Conservation (phyloP, 2,113 vertebrate species). For the Mystacornis crossleyi region DNA sequence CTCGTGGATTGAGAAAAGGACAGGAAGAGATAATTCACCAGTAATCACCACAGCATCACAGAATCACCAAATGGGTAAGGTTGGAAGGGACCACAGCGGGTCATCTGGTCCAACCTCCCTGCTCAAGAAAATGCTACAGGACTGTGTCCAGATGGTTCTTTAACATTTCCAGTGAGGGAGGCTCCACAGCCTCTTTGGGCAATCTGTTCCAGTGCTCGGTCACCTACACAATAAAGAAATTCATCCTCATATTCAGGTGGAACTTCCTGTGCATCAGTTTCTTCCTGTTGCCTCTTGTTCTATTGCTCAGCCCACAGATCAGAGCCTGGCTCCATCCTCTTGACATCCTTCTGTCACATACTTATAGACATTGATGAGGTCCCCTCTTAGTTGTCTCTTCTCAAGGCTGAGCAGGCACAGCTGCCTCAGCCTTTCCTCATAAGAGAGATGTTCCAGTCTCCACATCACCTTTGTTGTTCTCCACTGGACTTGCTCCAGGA, state of each 20-base stretch:
- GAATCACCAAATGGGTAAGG: fast-evolving
- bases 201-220: neutral
- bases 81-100: neutral
- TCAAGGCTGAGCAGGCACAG: neutral
- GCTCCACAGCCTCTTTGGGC: neutral
- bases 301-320: neutral
- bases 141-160: neutral
- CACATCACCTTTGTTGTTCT: neutral
- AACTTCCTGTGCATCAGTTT: neutral
- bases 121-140: neutral
- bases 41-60: fast-evolving
- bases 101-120: neutral
- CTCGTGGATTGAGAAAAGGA: fast-evolving
- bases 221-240: neutral
- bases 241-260: neutral
- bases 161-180: no score
- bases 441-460: neutral
- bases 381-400: neutral
- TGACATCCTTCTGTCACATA: neutral
- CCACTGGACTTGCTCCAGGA: neutral
- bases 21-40: neutral
- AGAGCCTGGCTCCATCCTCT: neutral
- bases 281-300: fast-evolving
- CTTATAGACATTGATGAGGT: no score
- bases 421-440: neutral